These are phyloP conservation scores for Ailuropoda melanoleuca DNA, from an alignment of 2,113 vertebrate species.

Conservation along the genomic window DNA sequence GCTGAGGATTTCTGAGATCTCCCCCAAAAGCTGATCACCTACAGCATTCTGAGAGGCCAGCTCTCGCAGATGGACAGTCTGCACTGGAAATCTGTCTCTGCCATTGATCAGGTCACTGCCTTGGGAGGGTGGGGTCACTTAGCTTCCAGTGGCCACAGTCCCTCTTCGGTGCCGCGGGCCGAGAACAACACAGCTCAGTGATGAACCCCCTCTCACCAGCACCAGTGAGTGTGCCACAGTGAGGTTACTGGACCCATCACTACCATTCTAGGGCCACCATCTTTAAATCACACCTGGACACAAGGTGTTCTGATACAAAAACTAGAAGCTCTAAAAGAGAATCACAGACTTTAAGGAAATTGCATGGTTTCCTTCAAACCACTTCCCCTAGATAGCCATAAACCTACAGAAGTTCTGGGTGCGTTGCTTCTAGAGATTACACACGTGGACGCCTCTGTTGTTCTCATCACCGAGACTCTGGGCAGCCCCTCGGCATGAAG, in stretches of 20 bases:
- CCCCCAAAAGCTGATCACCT: not conserved
- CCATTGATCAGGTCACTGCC: not conserved
- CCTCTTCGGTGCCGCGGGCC: too few relatives aligned
- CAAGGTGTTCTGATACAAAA: not conserved
- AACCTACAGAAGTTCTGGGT: not conserved
- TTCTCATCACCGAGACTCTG: not conserved
- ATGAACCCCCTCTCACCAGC: not conserved
- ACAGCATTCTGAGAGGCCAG: not conserved
- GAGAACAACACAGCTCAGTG: not conserved
- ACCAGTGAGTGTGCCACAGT: fast-evolving
- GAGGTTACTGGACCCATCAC: not conserved
- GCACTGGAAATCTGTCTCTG: not conserved
- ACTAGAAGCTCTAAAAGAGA: not conserved
- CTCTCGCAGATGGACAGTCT: not conserved
- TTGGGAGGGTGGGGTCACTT: too few relatives aligned
- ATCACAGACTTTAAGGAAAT: not conserved
- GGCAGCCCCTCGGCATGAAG: fast-evolving
- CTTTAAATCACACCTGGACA: not conserved
- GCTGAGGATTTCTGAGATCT: not conserved
- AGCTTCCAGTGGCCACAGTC: not conserved
- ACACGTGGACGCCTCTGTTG: not conserved
- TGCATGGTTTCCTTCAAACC: not conserved
- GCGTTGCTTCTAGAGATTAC: not conserved
- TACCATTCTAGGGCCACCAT: not conserved
- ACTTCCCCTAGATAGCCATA: not conserved